These are phyloP conservation scores for Chymomyza procnemis DNA, from an alignment of 2,888 invertebrate genomes.

Conservation along the genomic window DNA sequence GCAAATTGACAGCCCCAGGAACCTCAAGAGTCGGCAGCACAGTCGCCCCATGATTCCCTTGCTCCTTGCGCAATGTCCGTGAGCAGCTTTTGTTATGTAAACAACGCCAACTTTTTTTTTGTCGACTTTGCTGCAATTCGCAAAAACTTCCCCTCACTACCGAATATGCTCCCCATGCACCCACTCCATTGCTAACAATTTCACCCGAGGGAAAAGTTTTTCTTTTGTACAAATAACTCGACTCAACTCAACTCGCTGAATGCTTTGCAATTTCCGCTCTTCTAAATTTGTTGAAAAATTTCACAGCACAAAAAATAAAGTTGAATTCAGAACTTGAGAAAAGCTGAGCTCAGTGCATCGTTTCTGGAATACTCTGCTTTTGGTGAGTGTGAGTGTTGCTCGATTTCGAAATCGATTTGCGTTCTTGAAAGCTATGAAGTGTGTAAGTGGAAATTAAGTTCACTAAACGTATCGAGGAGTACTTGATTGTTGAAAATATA, in stretches of 20 bases:
- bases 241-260: conserved; percentile 65
- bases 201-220: conserved; percentile 48
- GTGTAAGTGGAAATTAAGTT: too few species aligned
- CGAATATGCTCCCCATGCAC: conserved; percentile 1
- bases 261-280: conserved; percentile 73
- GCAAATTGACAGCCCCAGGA: conserved; percentile 65
- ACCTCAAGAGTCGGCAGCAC: neutral
- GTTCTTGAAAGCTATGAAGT: too few species aligned
- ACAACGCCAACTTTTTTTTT: conserved; percentile 63
- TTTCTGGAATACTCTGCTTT: neutral
- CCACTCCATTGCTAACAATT: conserved; percentile 18
- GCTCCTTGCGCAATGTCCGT: neutral
- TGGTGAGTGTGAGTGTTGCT: too few species aligned
- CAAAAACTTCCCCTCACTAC: neutral
- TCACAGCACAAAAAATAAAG: conserved; percentile 4
- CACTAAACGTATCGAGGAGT: too few species aligned
- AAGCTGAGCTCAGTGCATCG: neutral
- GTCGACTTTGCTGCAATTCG: conserved; percentile 55
- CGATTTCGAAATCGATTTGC: too few species aligned
- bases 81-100: conserved; percentile 59
- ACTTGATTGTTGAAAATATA: too few species aligned
- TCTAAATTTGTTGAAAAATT: conserved; percentile 71
- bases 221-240: conserved; percentile 59
- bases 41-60: neutral
- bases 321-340: neutral